phyloP scores from a whole-genome alignment of 2,113 vertebrate genomes.

The Platysternon megacephalum region DNA sequence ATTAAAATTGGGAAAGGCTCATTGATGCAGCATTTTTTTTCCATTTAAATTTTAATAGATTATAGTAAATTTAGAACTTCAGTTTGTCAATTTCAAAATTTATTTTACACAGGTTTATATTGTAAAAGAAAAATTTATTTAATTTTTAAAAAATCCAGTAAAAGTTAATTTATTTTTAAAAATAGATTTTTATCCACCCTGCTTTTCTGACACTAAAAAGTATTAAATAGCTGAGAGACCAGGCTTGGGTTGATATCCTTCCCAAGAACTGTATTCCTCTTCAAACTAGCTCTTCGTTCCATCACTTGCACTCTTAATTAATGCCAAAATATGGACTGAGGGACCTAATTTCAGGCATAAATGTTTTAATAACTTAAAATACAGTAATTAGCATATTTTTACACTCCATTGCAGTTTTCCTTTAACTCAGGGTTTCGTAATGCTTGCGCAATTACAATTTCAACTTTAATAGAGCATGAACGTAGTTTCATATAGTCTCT shows the following conservation, averaged over 20 bases:
- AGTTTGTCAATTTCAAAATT: neutral
- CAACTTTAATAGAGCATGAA: neutral
- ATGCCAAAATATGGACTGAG: neutral
- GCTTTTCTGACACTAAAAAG: neutral
- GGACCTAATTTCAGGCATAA: neutral
- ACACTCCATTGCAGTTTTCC: neutral
- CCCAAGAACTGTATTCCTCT: neutral
- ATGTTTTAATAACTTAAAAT: neutral
- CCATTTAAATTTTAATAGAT: no score
- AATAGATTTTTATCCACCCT: no score
- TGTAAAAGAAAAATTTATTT: no score
- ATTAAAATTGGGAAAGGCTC: neutral
- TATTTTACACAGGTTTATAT: no score
- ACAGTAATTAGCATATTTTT: neutral
- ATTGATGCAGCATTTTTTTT: neutral
- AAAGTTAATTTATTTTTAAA: no score
- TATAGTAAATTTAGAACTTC: neutral
- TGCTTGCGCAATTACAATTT: neutral
- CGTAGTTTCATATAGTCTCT: neutral
- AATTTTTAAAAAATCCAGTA: no score
- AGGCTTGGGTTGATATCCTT: neutral
- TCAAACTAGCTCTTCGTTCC: neutral
- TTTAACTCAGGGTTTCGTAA: neutral
- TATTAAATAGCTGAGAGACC: neutral
- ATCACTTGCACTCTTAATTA: neutral